These are phyloP conservation scores for Acanthopleura granulata DNA, from an alignment of 2,888 invertebrate genomes.

Conservation along the genomic window DNA sequence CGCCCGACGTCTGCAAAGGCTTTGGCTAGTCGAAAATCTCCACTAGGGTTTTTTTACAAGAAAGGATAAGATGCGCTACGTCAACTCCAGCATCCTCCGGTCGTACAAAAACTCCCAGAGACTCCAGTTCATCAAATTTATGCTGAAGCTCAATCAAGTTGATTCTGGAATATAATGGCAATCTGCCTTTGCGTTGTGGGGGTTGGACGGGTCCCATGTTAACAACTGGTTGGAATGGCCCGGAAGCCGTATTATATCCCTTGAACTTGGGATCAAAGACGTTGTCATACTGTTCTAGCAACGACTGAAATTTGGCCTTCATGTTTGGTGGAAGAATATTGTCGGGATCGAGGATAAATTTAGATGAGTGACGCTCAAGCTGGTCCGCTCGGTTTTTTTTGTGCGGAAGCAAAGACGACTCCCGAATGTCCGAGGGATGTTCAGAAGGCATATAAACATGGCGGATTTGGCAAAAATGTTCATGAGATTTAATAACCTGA, in stretches of 20 bases:
- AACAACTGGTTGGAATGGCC: too few species aligned
- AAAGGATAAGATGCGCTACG: conserved; percentile 43
- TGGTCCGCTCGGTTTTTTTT: neutral
- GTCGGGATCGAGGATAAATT: conserved; percentile 30
- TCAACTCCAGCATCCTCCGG: conserved; percentile 40
- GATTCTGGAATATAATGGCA: conserved; percentile 39
- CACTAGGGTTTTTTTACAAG: conserved; percentile 35
- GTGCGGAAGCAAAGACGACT: too few species aligned
- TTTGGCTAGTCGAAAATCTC: conserved; percentile 38
- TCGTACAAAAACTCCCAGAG: conserved; percentile 31
- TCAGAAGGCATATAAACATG: too few species aligned
- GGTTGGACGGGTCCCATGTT: conserved; percentile 45
- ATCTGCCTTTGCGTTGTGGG: conserved; percentile 40
- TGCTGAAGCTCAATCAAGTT: conserved; percentile 37
- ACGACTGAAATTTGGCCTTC: conserved; percentile 21
- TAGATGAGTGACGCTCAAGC: neutral
- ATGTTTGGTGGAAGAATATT: conserved; percentile 19
- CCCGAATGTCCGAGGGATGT: too few species aligned
- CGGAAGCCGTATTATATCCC: too few species aligned
- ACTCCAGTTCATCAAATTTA: conserved; percentile 42
- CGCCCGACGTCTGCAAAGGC: conserved; percentile 30
- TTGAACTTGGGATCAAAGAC: conserved; percentile 32
- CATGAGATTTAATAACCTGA: conserved; percentile 22
- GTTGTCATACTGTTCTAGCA: conserved; percentile 27
- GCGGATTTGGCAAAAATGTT: conserved; percentile 31